phyloP scores from a whole-genome alignment of 2,888 invertebrate genomes.

The Ceraclea dissimilis region DNA sequence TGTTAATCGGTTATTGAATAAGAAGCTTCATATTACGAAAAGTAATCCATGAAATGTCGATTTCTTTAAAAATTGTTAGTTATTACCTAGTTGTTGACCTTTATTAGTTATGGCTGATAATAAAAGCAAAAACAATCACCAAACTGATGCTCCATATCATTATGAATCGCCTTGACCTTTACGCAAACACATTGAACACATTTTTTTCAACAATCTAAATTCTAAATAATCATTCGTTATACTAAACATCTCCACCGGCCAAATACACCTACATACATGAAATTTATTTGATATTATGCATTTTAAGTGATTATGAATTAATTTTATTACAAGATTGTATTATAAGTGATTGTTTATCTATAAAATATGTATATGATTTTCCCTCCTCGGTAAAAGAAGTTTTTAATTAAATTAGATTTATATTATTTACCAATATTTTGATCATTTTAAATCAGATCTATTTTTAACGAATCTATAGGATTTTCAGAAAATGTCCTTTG shows the following conservation, averaged over 20 bases:
- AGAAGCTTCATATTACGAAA: background rate
- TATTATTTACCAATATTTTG: too few relatives aligned
- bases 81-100: constrained; percentile 10
- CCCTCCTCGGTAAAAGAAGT: too few relatives aligned
- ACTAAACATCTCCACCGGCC: background rate
- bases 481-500: too few relatives aligned
- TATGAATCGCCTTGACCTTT: constrained; percentile 21
- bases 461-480: too few relatives aligned
- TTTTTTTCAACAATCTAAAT: background rate
- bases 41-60: constrained; percentile 10
- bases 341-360: background rate
- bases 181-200: background rate
- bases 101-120: constrained; percentile 5
- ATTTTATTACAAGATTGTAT: background rate
- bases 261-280: constrained; percentile 1
- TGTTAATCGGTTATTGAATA: background rate
- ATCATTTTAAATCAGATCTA: too few relatives aligned
- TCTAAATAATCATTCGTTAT: background rate
- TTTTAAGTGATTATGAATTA: background rate
- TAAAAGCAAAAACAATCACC: constrained; percentile 7
- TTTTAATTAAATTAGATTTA: too few relatives aligned
- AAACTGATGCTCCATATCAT: constrained; percentile 17
- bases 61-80: constrained; percentile 7
- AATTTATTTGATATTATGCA: background rate
- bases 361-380: too few relatives aligned